Evolutionary conservation across 2,888 invertebrate genomes (phyloP), one percentile per base, ranked within the genome.

Genomic region (Rhamnusium bicolor): DNA sequence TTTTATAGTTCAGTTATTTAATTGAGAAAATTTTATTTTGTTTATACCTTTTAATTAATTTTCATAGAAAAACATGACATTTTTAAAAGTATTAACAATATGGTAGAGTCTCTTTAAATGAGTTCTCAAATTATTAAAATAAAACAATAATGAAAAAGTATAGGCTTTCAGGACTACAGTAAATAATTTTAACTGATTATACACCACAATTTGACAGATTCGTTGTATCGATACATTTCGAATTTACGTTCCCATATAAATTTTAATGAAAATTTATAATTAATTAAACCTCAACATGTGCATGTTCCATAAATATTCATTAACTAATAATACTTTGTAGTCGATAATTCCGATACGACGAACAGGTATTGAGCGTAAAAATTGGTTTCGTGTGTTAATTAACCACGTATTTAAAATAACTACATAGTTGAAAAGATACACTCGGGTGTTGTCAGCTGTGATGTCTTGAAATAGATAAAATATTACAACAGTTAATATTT

Each of bases 251-350:
- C 53, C 56, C 60, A 71, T 62, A 68, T 68, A 67, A 60, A 68
- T 67, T 72, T 63, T 72, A 72, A 72, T 72, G 72, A 72, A 72
- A 68, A 72, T 72, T 68, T 56, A 68, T 72, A 68, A 72, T 72
- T 72, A 72, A 72, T 68, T 72, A 56, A 68, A 62, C 56, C 72
- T 47, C 47, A 56, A 61, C 72, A 72, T 72, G 72, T 67, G 54
- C 47, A 54, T 46, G 21, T 18, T 18, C 40, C 62, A 72, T 72
- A 72, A 72, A 72, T 72, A 72, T 72, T 72, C 72, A 72, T 71
- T 18, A 60, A 66, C 66, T 61, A 71, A 71, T 72, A 72, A 62
- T 68, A 68, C 54, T 68, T 66, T 58, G 62, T 46, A 46, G 47
- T 49, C 62, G 67, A 72, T 72, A 67, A 56, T 67, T 18, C 47